Evolutionary conservation across 1,140 invertebrate genomes (phyloP).

Genomic region (Lanistes nyassanus): DNA sequence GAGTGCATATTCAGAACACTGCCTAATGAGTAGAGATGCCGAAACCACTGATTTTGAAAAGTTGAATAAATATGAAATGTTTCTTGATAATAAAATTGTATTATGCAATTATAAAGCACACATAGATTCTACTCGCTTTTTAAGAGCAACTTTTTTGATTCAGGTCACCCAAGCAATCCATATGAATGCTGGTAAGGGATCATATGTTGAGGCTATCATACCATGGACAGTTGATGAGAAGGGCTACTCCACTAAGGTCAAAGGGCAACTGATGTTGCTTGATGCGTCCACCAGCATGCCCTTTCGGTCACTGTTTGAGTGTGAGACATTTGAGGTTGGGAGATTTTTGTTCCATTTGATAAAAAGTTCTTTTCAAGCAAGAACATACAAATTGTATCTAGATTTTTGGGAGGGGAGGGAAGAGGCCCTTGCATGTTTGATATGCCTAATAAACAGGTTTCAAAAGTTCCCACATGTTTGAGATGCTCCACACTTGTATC

Average conservation of each 20-base stretch:
- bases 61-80: no score
- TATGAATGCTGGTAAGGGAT: constrained; percentile 91
- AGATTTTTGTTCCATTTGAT: constrained; percentile 4
- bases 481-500: no score
- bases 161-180: constrained; percentile 95
- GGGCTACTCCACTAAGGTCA: constrained; percentile 90
- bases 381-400: no score
- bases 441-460: no score
- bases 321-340: constrained; percentile 86
- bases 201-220: constrained; percentile 94
- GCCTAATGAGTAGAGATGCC: no score
- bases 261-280: constrained; percentile 90
- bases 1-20: neutral
- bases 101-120: no score
- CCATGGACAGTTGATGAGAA: constrained; percentile 89
- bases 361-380: neutral
- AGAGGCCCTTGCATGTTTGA: no score
- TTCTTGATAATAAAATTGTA: no score
- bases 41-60: no score
- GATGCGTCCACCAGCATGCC: constrained; percentile 92
- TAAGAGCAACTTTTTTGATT: neutral
- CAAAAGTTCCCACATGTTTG: no score
- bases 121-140: neutral
- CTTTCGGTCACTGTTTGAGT: constrained; percentile 89
- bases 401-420: no score